phyloP scores from a whole-genome alignment of 2,797 vertebrate genomes.

The Echeneis naucrates region DNA sequence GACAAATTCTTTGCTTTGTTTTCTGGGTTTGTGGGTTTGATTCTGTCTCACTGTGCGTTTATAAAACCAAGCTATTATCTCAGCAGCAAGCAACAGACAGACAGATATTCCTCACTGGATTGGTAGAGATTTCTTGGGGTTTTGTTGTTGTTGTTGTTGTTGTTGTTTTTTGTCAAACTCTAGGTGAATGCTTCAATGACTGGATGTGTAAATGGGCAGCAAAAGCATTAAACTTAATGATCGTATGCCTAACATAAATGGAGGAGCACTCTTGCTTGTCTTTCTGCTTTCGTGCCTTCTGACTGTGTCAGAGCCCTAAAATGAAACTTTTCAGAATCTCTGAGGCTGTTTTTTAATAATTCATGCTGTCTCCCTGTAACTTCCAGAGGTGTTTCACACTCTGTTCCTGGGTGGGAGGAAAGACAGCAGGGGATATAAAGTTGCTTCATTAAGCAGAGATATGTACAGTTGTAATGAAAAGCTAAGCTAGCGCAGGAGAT shows the following conservation, averaged over 20 bases:
- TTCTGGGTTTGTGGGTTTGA: background rate
- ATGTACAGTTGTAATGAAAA: constrained; percentile 28
- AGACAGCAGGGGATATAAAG: constrained; percentile 37
- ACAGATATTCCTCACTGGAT: background rate
- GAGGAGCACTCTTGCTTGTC: background rate
- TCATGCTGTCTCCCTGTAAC: constrained; percentile 27
- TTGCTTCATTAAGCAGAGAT: constrained; percentile 33
- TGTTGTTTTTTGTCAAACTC: no score
- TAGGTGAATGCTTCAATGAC: background rate
- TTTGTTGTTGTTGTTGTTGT: no score
- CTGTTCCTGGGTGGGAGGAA: constrained; percentile 22
- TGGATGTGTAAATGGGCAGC: background rate
- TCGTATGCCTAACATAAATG: background rate
- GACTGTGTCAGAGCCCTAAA: constrained; percentile 23
- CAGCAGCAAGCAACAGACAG: background rate
- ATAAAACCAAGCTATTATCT: background rate
- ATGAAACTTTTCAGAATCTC: constrained; percentile 20
- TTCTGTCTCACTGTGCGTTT: background rate
- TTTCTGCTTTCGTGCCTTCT: constrained; percentile 2
- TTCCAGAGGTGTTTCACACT: constrained; percentile 24
- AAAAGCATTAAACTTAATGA: background rate
- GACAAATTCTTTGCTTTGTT: background rate
- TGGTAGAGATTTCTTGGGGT: no score
- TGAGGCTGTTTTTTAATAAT: constrained; percentile 35
- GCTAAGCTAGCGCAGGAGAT: constrained; percentile 9